phyloP scores from a whole-genome alignment of 2,797 vertebrate species.

The Anguilla pacifica region DNA sequence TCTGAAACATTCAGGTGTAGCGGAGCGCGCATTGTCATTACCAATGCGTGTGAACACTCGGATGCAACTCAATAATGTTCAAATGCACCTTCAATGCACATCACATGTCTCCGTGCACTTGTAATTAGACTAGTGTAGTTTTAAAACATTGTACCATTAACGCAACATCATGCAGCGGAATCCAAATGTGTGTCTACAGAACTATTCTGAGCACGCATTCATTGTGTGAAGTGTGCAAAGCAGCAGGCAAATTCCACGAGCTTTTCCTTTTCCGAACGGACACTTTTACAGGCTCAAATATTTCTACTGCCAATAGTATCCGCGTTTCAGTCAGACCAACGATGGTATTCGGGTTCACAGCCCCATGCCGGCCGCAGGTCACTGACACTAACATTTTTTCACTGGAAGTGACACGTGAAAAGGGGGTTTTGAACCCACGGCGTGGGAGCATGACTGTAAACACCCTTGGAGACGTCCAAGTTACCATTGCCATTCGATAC shows the following conservation, averaged over 20 bases:
- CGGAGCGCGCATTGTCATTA: neutral
- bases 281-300: neutral
- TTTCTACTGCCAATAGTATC: neutral
- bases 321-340: neutral
- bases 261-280: neutral
- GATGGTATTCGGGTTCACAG: neutral
- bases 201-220: neutral
- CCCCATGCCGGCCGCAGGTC: constrained; percentile 1
- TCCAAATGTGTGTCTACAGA: neutral
- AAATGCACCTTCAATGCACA: neutral
- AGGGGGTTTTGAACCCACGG: neutral
- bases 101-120: neutral
- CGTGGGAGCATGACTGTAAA: constrained; percentile 12
- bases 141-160: neutral
- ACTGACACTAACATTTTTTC: neutral
- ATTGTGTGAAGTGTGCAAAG: neutral
- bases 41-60: neutral
- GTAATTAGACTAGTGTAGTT: neutral
- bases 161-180: neutral
- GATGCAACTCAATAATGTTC: neutral
- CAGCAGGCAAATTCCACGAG: neutral
- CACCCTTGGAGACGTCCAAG: neutral
- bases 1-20: constrained; percentile 32
- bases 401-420: constrained; percentile 1
- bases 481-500: neutral